phyloP scores from a whole-genome alignment of 2,888 invertebrate species.

The Caenorhabditis auriculariae region DNA sequence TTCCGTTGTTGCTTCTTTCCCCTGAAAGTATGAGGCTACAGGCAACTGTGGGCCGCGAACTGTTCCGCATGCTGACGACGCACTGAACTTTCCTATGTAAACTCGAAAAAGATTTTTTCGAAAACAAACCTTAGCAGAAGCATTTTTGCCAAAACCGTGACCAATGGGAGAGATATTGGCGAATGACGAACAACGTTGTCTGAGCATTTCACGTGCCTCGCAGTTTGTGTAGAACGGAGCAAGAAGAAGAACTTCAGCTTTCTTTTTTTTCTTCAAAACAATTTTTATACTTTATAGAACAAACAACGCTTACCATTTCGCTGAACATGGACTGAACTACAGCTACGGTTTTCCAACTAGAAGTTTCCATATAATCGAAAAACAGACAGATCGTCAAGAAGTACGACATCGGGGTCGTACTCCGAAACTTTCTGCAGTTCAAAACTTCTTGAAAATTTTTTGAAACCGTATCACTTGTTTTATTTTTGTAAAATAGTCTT shows the following conservation, averaged over 20 bases:
- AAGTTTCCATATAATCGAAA: too few relatives aligned
- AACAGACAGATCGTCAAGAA: constrained; percentile 20
- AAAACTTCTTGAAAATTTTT: background rate
- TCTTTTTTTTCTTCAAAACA: too few relatives aligned
- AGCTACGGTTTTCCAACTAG: too few relatives aligned
- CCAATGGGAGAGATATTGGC: constrained; percentile 12
- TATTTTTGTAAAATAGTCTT: constrained; percentile 5
- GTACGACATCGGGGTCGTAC: background rate
- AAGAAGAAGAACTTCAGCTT: background rate
- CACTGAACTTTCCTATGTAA: constrained; percentile 1
- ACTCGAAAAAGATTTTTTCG: background rate
- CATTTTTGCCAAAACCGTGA: constrained; percentile 27
- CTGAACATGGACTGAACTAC: too few relatives aligned
- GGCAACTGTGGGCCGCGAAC: background rate
- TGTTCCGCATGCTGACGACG: constrained; percentile 1
- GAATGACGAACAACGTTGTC: constrained; percentile 4
- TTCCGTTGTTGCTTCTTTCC: constrained; percentile 18
- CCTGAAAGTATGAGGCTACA: constrained; percentile 21
- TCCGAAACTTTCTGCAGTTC: constrained; percentile 3
- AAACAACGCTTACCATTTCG: too few relatives aligned
- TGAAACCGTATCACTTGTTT: background rate
- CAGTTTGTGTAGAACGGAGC: constrained; percentile 10
- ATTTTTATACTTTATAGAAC: too few relatives aligned
- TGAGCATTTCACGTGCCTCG: background rate
- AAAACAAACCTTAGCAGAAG: constrained; percentile 11